These are phyloP conservation scores for Cryptotermes secundus DNA, from an alignment of 1,140 invertebrate species.

Conservation along the genomic window DNA sequence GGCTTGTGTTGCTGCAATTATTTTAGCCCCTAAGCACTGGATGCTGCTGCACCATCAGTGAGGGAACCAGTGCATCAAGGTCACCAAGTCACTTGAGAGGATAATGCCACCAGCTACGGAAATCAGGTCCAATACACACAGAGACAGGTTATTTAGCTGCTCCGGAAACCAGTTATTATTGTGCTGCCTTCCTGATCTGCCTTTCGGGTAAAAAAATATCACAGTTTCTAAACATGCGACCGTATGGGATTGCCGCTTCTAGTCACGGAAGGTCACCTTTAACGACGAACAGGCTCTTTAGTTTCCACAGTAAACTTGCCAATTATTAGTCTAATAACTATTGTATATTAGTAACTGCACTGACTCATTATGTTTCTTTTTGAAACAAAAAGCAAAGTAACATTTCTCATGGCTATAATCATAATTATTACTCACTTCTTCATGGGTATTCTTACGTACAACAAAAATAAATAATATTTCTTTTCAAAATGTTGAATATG, in stretches of 20 bases:
- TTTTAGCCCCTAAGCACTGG: neutral
- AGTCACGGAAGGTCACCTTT: neutral
- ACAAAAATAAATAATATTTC: too few relatives aligned
- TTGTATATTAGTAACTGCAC: too few relatives aligned
- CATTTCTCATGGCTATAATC: too few relatives aligned
- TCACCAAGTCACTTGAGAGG: neutral
- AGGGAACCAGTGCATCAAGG: neutral
- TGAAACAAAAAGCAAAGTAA: too few relatives aligned
- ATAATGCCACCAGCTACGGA: neutral
- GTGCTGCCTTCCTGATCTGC: neutral
- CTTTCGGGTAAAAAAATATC: neutral
- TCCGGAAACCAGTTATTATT: neutral
- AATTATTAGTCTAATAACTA: neutral
- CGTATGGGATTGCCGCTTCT: neutral
- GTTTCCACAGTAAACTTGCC: neutral
- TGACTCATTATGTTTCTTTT: too few relatives aligned
- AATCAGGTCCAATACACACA: neutral
- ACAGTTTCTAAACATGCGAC: neutral
- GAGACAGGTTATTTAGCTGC: neutral
- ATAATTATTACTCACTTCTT: too few relatives aligned
- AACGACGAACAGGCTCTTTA: neutral
- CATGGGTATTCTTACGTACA: too few relatives aligned
- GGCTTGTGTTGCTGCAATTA: neutral
- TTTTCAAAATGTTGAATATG: too few relatives aligned
- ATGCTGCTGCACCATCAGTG: neutral